These are phyloP conservation scores for Oscheius sp. DNA, from an alignment of 2,888 invertebrate species.

Conservation along the genomic window DNA sequence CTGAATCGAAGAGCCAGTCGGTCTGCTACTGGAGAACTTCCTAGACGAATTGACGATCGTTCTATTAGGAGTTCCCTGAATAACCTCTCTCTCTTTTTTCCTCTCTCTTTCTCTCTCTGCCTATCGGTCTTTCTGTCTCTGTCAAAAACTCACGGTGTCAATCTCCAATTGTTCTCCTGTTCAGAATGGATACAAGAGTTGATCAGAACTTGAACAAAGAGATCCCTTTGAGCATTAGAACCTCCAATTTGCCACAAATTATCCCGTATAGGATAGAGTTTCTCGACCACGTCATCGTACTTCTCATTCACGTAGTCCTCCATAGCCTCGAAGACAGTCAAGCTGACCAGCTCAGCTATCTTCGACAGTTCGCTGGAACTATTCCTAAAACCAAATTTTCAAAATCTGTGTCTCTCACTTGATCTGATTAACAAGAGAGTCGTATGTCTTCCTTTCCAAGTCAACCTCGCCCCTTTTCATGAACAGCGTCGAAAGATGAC, in stretches of 20 bases:
- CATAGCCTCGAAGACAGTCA: conserved; percentile 63
- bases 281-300: conserved; percentile 59
- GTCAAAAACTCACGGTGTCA: conserved; percentile 43
- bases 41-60: conserved; percentile 1
- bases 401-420: neutral
- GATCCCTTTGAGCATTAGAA: conserved; percentile 69
- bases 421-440: conserved; percentile 41
- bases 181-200: conserved; percentile 54
- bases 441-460: conserved; percentile 41
- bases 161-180: conserved; percentile 47
- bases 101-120: too few species aligned
- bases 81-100: neutral
- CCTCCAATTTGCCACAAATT: conserved; percentile 64
- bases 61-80: conserved; percentile 14
- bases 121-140: neutral
- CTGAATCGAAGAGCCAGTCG: neutral
- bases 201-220: conserved; percentile 66
- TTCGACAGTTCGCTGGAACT: conserved; percentile 50
- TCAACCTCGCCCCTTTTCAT: conserved; percentile 42
- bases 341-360: conserved; percentile 54
- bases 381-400: conserved; percentile 3
- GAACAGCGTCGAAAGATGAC: conserved; percentile 55
- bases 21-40: conserved; percentile 12
- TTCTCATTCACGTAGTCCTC: conserved; percentile 51
- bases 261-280: conserved; percentile 62